Conservation (phyloP, 1,140 invertebrate genomes). For the Pteromalus puparum region DNA sequence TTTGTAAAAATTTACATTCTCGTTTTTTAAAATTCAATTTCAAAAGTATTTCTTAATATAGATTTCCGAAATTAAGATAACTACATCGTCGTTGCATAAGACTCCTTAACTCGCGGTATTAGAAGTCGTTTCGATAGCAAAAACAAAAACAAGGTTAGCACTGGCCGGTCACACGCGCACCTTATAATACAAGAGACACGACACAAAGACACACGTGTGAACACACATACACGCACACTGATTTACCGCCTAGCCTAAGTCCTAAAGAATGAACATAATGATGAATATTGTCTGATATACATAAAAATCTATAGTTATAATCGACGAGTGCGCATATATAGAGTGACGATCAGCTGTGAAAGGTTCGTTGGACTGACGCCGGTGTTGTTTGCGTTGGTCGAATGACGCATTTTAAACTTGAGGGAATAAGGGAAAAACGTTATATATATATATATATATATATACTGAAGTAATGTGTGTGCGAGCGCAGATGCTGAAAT, state of each 20-base stretch:
- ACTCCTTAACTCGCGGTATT: too few species aligned
- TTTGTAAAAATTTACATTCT: not conserved
- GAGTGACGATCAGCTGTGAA: constrained; percentile 48
- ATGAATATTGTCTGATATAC: constrained; percentile 56
- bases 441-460: constrained; percentile 48
- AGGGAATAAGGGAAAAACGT: constrained; percentile 60
- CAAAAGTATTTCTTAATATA: too few species aligned
- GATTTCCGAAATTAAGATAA: not conserved
- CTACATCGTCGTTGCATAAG: too few species aligned
- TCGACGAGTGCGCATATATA: constrained; percentile 7
- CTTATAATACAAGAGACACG: not conserved
- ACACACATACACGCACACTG: constrained; percentile 58
- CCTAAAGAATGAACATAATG: constrained; percentile 59
- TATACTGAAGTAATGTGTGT: constrained; percentile 29
- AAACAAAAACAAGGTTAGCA: constrained; percentile 67
- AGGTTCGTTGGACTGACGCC: constrained; percentile 73
- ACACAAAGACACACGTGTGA: not conserved
- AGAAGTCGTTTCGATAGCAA: not conserved
- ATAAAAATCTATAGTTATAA: constrained; percentile 51
- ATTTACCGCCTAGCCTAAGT: constrained; percentile 71
- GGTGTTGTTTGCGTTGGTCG: constrained; percentile 64
- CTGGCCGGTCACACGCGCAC: constrained; percentile 71
- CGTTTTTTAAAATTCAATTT: too few species aligned
- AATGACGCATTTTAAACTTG: constrained; percentile 69
- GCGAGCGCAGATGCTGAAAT: not conserved